Base-by-base conservation (phyloP, 2,113 vertebrate genomes). In the Bufo bufo region DNA sequence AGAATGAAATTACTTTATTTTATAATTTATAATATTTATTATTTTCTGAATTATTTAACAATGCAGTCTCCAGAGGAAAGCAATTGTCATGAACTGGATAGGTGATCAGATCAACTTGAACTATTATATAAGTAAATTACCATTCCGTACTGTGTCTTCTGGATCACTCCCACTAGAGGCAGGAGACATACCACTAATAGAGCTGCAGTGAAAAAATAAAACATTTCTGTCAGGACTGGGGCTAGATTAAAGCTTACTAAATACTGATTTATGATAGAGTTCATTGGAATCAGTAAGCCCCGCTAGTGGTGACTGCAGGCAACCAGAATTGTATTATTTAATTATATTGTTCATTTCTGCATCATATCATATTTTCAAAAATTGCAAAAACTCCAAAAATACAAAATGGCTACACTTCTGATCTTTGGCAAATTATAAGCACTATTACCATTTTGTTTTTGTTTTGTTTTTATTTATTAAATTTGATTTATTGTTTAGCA, bases 381-480 rank as follows among this genome's bases (percentile, higher is more conserved):
- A 49, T 6, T 19, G 71, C 50, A 61, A 77, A 61, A 20, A 49
- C 23, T 33, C 33, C 1, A 33, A 33, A 85, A 85, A 7, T 85
- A 47, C 77, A 84, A 78, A 54, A 84, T 88, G 72, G 81, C 87
- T 78, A 56, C 49, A 19, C 47, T 75, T 54, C 87, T 69, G 20
- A 63, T 77, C 54, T n/a, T 63, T 61, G 47, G 58, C 33, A 63
- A 47, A 50, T 14, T 77, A 47, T 49, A 43, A 20, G 33, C 74
- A 43, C 61, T 17, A 49, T 65, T 12, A 54, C 12, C 12, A 47
- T 65, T 84, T 47, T 59, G 16, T 58, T 58, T 12, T 3, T 58
- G 56, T 6, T 59, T 59, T 61, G 16, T 61, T 61, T 72, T 87
- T 82, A 0, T 49, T 33, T 80, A 54, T 72, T 58, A n/a, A 50